These are phyloP conservation scores for Echeneis naucrates DNA, from an alignment of 2,797 vertebrate species.

Conservation along the genomic window DNA sequence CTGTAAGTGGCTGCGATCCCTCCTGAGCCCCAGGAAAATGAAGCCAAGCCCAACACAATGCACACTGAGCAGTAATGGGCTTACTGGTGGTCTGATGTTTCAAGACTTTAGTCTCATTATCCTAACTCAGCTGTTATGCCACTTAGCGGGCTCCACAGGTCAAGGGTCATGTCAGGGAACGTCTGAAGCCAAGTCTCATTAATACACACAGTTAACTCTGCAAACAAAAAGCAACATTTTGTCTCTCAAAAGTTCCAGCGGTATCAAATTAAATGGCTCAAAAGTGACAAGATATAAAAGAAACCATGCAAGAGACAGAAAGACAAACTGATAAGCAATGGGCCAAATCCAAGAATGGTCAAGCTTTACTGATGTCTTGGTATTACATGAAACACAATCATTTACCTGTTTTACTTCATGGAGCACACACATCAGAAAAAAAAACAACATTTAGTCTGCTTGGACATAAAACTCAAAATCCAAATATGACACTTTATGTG, in stretches of 20 bases:
- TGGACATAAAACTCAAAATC: no score
- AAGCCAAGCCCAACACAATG: constrained; percentile 48
- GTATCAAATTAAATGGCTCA: background rate
- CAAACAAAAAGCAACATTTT: background rate
- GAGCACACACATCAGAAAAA: background rate
- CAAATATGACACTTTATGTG: no score
- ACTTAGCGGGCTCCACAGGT: constrained; percentile 11
- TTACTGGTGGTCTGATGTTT: constrained; percentile 64
- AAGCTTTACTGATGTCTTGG: background rate
- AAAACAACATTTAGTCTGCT: background rate
- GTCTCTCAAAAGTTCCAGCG: background rate
- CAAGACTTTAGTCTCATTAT: constrained; percentile 53
- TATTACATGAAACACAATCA: background rate
- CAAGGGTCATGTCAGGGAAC: constrained; percentile 26
- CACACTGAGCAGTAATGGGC: constrained; percentile 47
- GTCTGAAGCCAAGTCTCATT: background rate
- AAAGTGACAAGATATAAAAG: background rate
- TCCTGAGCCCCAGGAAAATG: constrained; percentile 46
- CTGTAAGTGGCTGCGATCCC: constrained; percentile 47
- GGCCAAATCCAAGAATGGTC: background rate
- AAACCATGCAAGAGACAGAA: background rate
- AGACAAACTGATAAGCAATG: background rate
- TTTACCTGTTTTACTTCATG: background rate
- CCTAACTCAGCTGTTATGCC: constrained; percentile 37
- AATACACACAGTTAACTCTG: background rate